Base-by-base conservation (phyloP, 2,797 vertebrate genomes). In the Acomys russatus region DNA sequence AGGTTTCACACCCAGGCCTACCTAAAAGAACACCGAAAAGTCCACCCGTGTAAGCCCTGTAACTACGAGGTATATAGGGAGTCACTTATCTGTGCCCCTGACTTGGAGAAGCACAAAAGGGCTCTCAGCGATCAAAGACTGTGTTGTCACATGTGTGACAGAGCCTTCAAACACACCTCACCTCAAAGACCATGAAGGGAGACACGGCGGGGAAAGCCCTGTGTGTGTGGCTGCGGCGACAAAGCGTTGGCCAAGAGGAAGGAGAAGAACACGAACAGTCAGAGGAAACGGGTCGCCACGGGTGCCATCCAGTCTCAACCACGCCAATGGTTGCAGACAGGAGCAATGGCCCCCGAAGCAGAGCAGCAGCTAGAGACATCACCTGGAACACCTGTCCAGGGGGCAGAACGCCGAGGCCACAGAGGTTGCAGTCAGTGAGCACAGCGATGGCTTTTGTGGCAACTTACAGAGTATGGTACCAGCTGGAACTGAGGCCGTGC, bases 221-320 rank as follows among this genome's bases (percentile, higher is more conserved):
- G 99, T 97, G 99, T 99, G 98, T 99, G 99, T 97, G 99, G 99
- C 98, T 99, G 99, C 35, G 99, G 99, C 98, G 99, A 99, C 94
- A 99, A 99, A 98, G 99, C 99, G 1, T 99, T 99, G 98, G 99
- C 99, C 98, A 99, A 99, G 98, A 99, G 99, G 95, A 99, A 99
- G 51, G 99, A 99, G 98, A 99, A 99, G 98, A 99, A 99, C 98
- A 99, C 99, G 99, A 99, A 99, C 98, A 99, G 99, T 95, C 99
- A 99, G 76, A 99, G 99, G 98, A 99, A 99, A 98, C 99, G 99
- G 98, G 99, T 99, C 91, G 99, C 99, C 8, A 99, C 99, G 83
- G 99, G 99, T 90, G 99, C 99, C 97, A 99, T 99, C 98, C 99
- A 99, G 97, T 44, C 44, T 44, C 44, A 99, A 99, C 14, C 99